Evolutionary conservation across 2,888 invertebrate genomes (phyloP), one percentile per base, ranked within the genome.

Genomic region (Apamea monoglypha): DNA sequence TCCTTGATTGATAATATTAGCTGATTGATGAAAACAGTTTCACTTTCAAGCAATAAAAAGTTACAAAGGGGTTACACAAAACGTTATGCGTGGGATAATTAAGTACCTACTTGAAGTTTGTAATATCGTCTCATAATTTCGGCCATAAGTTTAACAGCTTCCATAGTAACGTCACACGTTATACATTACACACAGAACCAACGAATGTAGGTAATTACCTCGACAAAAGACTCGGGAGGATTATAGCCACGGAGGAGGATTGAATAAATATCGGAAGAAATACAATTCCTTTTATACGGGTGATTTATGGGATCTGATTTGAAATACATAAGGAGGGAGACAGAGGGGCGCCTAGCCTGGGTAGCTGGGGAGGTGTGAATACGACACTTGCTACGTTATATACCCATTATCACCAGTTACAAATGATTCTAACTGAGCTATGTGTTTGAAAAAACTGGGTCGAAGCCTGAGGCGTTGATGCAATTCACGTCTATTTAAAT

Each of bases 401-500:
- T 76, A 69, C 72, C 80, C 84, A 86, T 86, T 87, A 89, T 82
- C 81, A 87, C 72, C 84, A 89, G 87, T 90, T 87, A 87, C 87
- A 91, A 91, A 91, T 74, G 84, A 91, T 92, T 92, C 85, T 91
- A 76, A 80, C 76, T 66, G 53, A 91, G 67, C 36, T 74, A 74
- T 12, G 47, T 61, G 18, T 72, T 88, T 90, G 90, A 91, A 88
- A 92, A 94, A 96, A 94, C 88, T 95, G 93, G 95, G 95, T 94
- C 95, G 93, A 91, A 88, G 88, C 88, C 84, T 82, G 87, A 94
- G 92, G 92, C 93, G 91, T 93, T 95, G 93, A 93, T 93, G 90
- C 92, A 92, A 94, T 95, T 95, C 93, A 91, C 90, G 92, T 95
- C 94, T 95, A 95, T 96, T 96, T 94, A 93, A 95, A 96, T 95